Base-by-base conservation (phyloP, 2,113 vertebrate species). In the Danionella cerebrum region DNA sequence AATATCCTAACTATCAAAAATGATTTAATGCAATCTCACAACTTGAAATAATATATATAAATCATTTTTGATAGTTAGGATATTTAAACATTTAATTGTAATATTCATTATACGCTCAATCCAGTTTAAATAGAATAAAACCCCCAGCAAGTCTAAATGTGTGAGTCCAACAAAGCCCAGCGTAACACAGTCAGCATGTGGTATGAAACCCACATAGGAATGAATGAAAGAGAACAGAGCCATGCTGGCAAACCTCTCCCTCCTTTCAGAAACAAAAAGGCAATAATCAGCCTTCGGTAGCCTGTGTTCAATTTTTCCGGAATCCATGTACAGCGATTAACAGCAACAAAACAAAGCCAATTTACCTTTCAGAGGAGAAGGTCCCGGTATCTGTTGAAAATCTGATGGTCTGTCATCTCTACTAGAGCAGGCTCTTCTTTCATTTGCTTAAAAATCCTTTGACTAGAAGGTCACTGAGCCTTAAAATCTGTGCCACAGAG, bases 361-460 rank as follows among this genome's bases (percentile, higher is more conserved):
- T 42, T 76, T 73, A 76, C 74, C 70, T 73, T 39, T 76, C 67
- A 76, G 42, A 29, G 25, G 45, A 33, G n/a, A 33, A 19, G 42
- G 47, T 33, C 48, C 53, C 53, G 16, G 45, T 48, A 25, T 31
- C 35, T 47, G n/a, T 27, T 60, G 42, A 31, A 25, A 60, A 29
- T 27, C 14, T 66, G 33, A 53, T 60, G 72, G 29, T 22, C 29
- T 64, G 33, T 64, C 60, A 64, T 50, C 18, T 14, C 44, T 48
- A 35, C 24, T 24, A 35, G 3, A 16, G 27, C 36, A 24, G 44
- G 48, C 36, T 64, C 60, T 31, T 16, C 13, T 48, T 33, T 48
- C 13, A 65, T 65, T 55, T 59, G 22, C 31, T 55, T 24, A 67
- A 29, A 72, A 54, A 64, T 65, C 69, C 58, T 45, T 48, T 54